phyloP scores from a whole-genome alignment of 1,140 invertebrate species.

The Dinoponera quadriceps region DNA sequence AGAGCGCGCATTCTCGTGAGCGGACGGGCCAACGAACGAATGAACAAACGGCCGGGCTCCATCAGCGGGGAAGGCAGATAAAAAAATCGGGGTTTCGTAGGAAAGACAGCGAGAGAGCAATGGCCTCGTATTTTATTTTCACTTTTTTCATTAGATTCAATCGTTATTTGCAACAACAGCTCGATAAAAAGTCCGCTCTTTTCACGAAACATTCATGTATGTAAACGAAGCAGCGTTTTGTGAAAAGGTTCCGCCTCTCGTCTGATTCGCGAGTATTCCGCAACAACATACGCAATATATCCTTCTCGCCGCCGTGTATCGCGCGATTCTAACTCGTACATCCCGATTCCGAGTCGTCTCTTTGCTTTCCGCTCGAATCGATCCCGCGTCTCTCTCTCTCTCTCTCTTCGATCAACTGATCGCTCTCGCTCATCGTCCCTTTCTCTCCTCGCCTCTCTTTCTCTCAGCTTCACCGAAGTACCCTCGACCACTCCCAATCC shows the following conservation, averaged over 20 bases:
- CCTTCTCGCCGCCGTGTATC: neutral
- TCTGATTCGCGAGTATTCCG: too few species aligned
- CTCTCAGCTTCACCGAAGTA: slow-evolving; percentile 62
- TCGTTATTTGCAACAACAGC: too few species aligned
- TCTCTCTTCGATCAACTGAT: slow-evolving; percentile 18
- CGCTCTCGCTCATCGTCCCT: slow-evolving; percentile 43
- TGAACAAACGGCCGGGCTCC: too few species aligned
- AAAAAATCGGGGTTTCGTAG: slow-evolving; percentile 19
- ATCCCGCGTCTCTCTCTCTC: slow-evolving; percentile 9
- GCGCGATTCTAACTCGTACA: slow-evolving; percentile 27
- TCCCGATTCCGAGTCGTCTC: slow-evolving; percentile 35
- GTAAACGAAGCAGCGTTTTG: too few species aligned
- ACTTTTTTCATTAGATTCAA: too few species aligned
- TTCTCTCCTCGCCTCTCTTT: slow-evolving; percentile 29
- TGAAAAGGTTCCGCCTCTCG: too few species aligned
- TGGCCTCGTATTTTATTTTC: neutral
- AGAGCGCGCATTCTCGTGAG: slow-evolving; percentile 32
- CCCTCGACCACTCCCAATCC: slow-evolving; percentile 55
- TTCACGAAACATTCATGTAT: too few species aligned
- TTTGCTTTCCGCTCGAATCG: slow-evolving; percentile 28
- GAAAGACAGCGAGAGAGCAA: slow-evolving; percentile 14
- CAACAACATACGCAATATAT: neutral
- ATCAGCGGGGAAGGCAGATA: slow-evolving; percentile 22
- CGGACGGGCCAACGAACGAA: neutral
- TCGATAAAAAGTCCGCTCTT: too few species aligned